Conservation (phyloP, 2,797 vertebrate species). For the Ciconia nigra region DNA sequence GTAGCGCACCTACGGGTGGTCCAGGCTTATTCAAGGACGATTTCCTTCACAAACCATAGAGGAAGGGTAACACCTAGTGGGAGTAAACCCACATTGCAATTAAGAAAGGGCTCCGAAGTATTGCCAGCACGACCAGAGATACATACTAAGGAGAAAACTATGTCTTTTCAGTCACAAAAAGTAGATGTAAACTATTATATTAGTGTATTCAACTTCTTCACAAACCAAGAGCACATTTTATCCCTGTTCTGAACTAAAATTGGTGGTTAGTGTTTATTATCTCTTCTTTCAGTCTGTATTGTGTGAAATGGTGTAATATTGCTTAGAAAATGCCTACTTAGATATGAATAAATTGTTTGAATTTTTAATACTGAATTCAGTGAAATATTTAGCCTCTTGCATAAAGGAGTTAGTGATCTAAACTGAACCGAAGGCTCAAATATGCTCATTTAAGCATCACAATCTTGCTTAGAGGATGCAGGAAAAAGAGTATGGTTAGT, state of each 20-base stretch:
- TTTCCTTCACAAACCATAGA: not conserved
- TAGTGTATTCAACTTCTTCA: not conserved
- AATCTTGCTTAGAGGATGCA: not conserved
- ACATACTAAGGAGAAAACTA: not conserved
- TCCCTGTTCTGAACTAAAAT: not conserved
- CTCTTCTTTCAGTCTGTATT: not conserved
- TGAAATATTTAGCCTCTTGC: not conserved
- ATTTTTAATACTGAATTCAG: not conserved
- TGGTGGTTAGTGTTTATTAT: not conserved
- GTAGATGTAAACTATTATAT: not conserved
- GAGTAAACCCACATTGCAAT: not conserved
- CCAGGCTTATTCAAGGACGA: not conserved
- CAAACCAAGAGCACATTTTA: not conserved
- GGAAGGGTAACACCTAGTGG: conserved; percentile 70
- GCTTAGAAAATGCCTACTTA: not conserved
- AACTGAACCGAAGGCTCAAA: not conserved
- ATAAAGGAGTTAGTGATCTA: not conserved
- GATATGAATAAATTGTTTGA: not conserved
- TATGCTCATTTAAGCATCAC: not conserved
- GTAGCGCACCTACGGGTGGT: not conserved
- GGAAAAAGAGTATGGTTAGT: not conserved
- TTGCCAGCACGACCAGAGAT: not conserved
- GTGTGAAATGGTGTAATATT: not conserved
- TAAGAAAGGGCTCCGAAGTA: not conserved
- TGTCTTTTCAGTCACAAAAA: not conserved